Conservation (phyloP, 2,888 invertebrate genomes). For the Gisinianus flammeolus region DNA sequence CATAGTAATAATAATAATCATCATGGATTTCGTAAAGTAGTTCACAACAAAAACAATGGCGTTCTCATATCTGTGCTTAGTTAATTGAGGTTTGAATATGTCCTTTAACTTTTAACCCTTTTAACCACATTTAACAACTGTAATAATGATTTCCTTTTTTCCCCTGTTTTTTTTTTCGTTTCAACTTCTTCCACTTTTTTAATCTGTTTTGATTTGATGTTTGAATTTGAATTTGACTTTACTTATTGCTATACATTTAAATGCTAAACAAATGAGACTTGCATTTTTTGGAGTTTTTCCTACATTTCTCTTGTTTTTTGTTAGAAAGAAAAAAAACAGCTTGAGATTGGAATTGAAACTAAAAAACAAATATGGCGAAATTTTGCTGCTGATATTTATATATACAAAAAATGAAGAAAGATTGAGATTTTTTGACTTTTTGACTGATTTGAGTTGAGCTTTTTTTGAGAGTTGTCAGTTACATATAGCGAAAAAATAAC, state of each 20-base stretch:
- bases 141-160: neutral
- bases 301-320: neutral
- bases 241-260: neutral
- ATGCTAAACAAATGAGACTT: neutral
- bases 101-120: too few species aligned
- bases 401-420: neutral
- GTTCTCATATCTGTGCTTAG: too few species aligned
- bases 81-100: neutral
- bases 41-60: too few species aligned
- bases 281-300: neutral
- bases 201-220: too few species aligned
- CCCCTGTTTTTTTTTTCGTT: neutral
- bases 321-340: neutral
- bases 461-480: neutral
- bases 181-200: neutral
- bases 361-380: neutral
- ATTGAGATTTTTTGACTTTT: conserved; percentile 1
- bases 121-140: too few species aligned
- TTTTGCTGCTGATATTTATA: neutral
- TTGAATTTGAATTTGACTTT: neutral
- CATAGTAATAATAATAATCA: too few species aligned
- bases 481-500: neutral
- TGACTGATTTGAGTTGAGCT: neutral
- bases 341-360: neutral
- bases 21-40: too few species aligned